These are phyloP conservation scores for Chromoteleia sp. DNA, from an alignment of 2,888 invertebrate species.

Conservation along the genomic window DNA sequence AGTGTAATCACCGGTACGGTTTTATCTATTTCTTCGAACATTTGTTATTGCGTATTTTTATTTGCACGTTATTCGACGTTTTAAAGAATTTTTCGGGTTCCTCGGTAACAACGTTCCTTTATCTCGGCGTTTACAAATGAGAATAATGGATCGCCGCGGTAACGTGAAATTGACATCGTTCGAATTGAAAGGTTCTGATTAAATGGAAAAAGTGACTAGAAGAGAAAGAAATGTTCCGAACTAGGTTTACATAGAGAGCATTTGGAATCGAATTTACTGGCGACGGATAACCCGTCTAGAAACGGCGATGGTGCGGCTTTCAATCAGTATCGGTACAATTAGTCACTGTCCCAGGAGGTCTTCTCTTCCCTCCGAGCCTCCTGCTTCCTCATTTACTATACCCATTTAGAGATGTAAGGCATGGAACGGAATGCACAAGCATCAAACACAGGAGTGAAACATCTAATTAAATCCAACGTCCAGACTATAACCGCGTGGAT, in stretches of 20 bases:
- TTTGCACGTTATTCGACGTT: neutral
- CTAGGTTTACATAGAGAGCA: conserved; percentile 40
- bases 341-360: conserved; percentile 72
- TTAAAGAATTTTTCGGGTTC: too few relatives aligned
- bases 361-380: conserved; percentile 29
- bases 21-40: conserved; percentile 4
- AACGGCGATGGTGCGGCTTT: conserved; percentile 72
- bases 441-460: conserved; percentile 30
- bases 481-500: too few relatives aligned
- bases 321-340: conserved; percentile 77
- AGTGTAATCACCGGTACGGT: conserved; percentile 22
- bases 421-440: conserved; percentile 19
- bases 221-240: conserved; percentile 21
- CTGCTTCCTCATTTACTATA: conserved; percentile 62
- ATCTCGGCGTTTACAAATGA: conserved; percentile 11
- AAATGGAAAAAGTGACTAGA: conserved; percentile 40
- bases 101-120: too few relatives aligned
- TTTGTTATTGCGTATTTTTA: neutral
- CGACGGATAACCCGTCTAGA: conserved; percentile 62
- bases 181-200: conserved; percentile 43
- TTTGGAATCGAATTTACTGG: conserved; percentile 61
- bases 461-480: conserved; percentile 38
- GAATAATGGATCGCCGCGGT: conserved; percentile 6
- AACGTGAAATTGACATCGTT: conserved; percentile 14
- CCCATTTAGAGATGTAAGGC: conserved; percentile 40